Evolutionary conservation across 2,113 vertebrate genomes (phyloP).

Genomic region (Cyanocitta stelleri): DNA sequence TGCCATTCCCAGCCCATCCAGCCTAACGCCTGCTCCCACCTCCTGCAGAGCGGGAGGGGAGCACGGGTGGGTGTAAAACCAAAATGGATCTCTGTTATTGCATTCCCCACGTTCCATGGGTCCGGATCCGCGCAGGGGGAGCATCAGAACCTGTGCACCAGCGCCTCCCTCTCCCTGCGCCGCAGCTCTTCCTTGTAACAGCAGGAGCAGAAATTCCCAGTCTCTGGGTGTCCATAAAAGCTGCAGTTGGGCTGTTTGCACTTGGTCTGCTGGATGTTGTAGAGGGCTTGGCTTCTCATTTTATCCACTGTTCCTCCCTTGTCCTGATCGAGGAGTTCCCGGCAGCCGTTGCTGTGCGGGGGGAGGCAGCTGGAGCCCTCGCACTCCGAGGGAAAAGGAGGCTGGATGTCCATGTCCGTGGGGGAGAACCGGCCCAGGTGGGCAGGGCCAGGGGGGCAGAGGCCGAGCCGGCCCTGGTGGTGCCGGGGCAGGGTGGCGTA

Average conservation of each 20-base stretch:
- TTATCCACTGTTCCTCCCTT: background rate
- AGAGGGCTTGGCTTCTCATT: background rate
- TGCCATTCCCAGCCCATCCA: background rate
- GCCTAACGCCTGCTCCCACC: background rate
- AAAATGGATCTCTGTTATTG: background rate
- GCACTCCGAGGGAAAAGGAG: constrained; percentile 44
- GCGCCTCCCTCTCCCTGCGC: constrained; percentile 73
- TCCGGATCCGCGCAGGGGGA: background rate
- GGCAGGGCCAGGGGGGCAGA: constrained; percentile 54
- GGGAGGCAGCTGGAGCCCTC: background rate
- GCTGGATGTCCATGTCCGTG: constrained; percentile 62
- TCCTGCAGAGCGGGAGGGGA: background rate
- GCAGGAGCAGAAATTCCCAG: constrained; percentile 93
- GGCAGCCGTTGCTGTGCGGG: constrained; percentile 71
- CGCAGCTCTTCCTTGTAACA: constrained; percentile 90
- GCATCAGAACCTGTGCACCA: constrained; percentile 86
- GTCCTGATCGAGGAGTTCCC: constrained; percentile 69
- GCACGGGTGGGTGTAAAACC: background rate
- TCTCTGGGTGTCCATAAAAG: constrained; percentile 93
- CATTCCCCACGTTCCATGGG: background rate
- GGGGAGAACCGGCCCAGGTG: constrained; percentile 55
- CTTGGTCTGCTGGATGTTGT: constrained; percentile 78
- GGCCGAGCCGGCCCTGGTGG: constrained; percentile 63
- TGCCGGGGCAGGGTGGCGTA: constrained; percentile 90
- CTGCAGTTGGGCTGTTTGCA: constrained; percentile 90